These are phyloP conservation scores for Clistopyga incitator DNA, from an alignment of 2,888 invertebrate species.

Conservation along the genomic window DNA sequence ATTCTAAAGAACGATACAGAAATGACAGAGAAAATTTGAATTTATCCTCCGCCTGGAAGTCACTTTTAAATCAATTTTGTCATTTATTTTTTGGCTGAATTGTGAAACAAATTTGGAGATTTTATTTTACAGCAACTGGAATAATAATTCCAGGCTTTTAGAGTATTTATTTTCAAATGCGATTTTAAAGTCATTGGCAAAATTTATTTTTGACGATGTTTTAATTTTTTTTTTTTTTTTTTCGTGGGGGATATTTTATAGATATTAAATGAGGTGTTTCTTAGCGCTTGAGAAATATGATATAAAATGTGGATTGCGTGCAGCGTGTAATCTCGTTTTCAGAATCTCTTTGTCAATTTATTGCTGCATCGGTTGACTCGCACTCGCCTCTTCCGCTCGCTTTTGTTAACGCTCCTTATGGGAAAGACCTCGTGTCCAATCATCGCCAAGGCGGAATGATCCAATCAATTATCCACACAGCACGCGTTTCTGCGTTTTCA, in stretches of 20 bases:
- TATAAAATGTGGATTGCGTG: not conserved
- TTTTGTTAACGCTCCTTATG: slow-evolving; percentile 5
- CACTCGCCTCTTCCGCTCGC: slow-evolving; percentile 1
- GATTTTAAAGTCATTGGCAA: not conserved
- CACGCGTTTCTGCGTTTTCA: slow-evolving; percentile 72
- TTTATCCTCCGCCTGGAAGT: not conserved
- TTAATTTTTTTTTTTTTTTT: too few species aligned
- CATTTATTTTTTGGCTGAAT: not conserved
- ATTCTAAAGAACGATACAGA: not conserved
- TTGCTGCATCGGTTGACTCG: slow-evolving; percentile 20
- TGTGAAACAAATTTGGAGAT: not conserved
- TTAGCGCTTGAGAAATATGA: not conserved
- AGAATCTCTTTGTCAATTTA: slow-evolving; percentile 10
- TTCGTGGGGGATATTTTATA: too few species aligned
- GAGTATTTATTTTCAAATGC: not conserved
- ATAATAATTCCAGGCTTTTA: too few species aligned
- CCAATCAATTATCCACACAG: slow-evolving; percentile 73
- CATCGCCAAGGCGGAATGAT: slow-evolving; percentile 75
- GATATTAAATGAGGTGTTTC: not conserved
- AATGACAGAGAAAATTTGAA: not conserved
- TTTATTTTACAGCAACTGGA: not conserved
- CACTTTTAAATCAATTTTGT: not conserved
- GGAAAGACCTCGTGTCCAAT: slow-evolving; percentile 56
- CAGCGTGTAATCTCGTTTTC: slow-evolving; percentile 16
- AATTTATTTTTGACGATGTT: too few species aligned